phyloP scores from a whole-genome alignment of 1,140 invertebrate genomes.

The Subanguina moxae region DNA sequence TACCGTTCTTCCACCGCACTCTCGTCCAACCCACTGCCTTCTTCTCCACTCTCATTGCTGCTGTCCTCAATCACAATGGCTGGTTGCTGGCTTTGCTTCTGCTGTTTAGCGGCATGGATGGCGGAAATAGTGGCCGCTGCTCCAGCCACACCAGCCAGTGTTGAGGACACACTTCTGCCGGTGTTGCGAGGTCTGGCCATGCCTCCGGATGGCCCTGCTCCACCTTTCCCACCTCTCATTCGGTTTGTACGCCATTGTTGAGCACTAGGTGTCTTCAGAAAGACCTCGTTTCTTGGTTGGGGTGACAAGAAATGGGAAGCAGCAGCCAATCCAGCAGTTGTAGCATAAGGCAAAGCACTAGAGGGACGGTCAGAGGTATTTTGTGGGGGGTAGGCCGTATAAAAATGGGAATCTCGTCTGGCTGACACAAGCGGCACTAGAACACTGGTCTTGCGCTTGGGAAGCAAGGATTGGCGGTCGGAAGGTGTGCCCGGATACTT shows the following conservation, averaged over 20 bases:
- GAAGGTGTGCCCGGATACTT: background rate
- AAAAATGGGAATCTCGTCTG: background rate
- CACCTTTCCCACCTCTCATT: too few species aligned
- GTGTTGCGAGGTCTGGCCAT: background rate
- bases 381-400: background rate
- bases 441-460: constrained; percentile 47
- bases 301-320: constrained; percentile 2
- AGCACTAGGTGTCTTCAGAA: constrained; percentile 17
- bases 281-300: background rate
- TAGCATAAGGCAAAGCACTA: constrained; percentile 1
- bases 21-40: background rate
- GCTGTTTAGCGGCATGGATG: background rate
- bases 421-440: constrained; percentile 48
- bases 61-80: background rate
- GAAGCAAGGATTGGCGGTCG: background rate
- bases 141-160: background rate
- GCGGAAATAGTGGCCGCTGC: background rate
- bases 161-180: background rate
- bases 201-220: too few species aligned
- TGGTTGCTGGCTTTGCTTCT: background rate
- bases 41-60: background rate
- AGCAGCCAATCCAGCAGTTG: constrained; percentile 9
- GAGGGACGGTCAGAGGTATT: constrained; percentile 7
- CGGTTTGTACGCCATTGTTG: constrained; percentile 18
- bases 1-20: background rate